Base-by-base conservation (phyloP, 2,888 invertebrate genomes). In the Phaedon cochleariae region DNA sequence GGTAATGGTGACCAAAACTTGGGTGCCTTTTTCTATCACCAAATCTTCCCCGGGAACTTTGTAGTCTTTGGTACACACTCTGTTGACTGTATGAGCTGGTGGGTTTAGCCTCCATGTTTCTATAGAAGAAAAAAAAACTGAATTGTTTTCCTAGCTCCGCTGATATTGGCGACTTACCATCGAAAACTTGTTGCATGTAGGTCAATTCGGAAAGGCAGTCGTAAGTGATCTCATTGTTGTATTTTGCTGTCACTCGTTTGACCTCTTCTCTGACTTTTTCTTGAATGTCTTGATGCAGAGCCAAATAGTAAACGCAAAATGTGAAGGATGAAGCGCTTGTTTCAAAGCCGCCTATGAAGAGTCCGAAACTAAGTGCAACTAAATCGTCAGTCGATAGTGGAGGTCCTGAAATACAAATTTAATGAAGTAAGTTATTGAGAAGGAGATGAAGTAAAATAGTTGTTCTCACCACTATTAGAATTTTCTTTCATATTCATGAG, bases 41-140 rank as follows among this genome's bases (percentile, higher is more conserved):
- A 80, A 46, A 10, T 81, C 72, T 0, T 77, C 77, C 7, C 73
- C 76, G 1, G 82, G 81, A 17, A 83, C 55, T 29, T 66, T 66
- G 69, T 80, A 83, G 1, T 62, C 59, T 59, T 75, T 72, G 41
- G 65, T 73, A 61, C 76, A 74, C 26, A 67, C 37, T 26, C 80
- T 65, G 22, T 67, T 62, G 9, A 77, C 17, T 2, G 73, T 53
- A 6, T 74, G 64, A 1, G 76, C 72, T 2, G 82, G 79, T 9
- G 84, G 81, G 63, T 81, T 79, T 46, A 79, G 73, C 20, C 85
- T 73, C 20, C 84, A 71, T 0, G 82, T 80, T 75, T 85, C 84
- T 81, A 73, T 63, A 74, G 77, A 45, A n/a, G 51, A 37, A 45
- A 48, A 17, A 37, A 34, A 46, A 49, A 59, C 22, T 18, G n/a